A percentile compares a stretch with the other conserved stretches of the same genome.
phyloP scores from a whole-genome alignment of 1,140 invertebrate genomes.

The Portunus trituberculatus region DNA sequence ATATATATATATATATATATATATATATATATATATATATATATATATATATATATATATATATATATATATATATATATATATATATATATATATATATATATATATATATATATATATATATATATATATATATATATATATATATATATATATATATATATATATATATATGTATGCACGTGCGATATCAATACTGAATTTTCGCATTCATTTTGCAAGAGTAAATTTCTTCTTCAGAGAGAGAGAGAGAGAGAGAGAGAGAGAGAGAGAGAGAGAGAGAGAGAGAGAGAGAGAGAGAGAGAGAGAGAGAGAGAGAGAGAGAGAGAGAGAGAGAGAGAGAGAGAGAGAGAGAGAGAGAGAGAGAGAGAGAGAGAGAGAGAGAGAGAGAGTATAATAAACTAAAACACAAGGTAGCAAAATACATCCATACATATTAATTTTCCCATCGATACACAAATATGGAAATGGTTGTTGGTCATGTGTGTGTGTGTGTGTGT shows the following conservation, averaged over 20 bases:
- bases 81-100: no score
- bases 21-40: no score
- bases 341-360: conserved; percentile 20
- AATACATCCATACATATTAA: conserved; percentile 24
- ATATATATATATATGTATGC: neutral
- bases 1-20: no score
- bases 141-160: no score
- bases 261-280: no score
- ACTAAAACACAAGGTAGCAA: neutral
- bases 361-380: conserved; percentile 20
- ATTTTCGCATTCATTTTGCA: neutral
- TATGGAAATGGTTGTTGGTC: neutral
- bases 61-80: no score
- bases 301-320: no score
- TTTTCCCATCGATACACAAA: neutral
- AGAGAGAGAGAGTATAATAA: neutral
- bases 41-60: no score
- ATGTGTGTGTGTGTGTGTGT: neutral
- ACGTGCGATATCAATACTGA: neutral
- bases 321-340: neutral
- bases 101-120: no score
- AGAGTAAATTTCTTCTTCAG: neutral
- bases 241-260: no score
- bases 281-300: no score
- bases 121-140: no score